Percentiles rank a stretch among this genome's conserved stretches.
Evolutionary conservation across 2,797 vertebrate genomes (phyloP).

Genomic region (Psittacula derbiana): DNA sequence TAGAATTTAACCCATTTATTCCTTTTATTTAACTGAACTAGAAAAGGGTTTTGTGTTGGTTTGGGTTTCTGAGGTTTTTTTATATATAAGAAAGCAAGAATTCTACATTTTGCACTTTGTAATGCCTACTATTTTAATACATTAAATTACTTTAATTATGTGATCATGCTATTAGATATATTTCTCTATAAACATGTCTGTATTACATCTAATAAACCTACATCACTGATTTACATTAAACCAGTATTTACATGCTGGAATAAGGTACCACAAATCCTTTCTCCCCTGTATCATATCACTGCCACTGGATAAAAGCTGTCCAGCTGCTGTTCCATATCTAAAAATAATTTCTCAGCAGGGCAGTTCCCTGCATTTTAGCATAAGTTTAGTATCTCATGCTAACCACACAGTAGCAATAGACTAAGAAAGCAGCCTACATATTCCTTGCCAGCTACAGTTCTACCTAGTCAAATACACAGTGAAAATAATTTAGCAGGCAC

Average conservation of each 20-base stretch:
- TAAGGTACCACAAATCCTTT: neutral
- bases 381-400: neutral
- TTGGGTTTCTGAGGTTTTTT: rapidly evolving
- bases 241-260: neutral
- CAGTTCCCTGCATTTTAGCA: neutral
- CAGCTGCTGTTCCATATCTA: neutral
- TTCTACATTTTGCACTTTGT: neutral
- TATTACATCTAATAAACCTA: neutral
- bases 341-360: rapidly evolving
- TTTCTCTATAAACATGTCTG: neutral
- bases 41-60: neutral
- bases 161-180: neutral
- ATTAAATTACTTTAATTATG: neutral
- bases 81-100: neutral
- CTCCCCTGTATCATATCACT: neutral
- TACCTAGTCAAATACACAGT: neutral
- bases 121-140: neutral
- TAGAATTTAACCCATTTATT: neutral
- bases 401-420: neutral
- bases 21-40: neutral
- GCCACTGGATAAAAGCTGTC: neutral
- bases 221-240: neutral
- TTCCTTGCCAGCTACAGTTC: neutral
- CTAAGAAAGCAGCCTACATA: neutral
- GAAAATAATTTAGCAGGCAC: neutral